Conservation (phyloP, 1,140 invertebrate genomes). For the Drosophila novamexicana region DNA sequence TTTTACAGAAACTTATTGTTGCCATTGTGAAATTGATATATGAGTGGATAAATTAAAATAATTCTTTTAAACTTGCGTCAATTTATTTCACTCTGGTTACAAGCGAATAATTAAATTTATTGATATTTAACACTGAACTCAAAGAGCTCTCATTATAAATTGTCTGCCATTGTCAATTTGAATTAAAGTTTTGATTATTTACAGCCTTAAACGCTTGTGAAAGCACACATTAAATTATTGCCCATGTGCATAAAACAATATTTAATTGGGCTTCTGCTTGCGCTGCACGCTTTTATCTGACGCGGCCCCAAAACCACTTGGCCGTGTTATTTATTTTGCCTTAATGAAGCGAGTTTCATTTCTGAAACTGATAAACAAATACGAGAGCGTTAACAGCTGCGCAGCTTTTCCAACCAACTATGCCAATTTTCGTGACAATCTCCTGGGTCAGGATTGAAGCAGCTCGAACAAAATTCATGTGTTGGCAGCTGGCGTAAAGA, state of each 20-base stretch:
- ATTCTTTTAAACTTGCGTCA: not conserved
- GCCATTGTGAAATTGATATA: too few relatives aligned
- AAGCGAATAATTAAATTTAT: slow-evolving; percentile 4
- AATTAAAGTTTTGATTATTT: slow-evolving; percentile 51
- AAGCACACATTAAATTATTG: slow-evolving; percentile 39
- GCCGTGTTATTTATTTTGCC: slow-evolving; percentile 77
- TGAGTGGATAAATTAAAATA: too few relatives aligned
- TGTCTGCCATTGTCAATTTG: slow-evolving; percentile 39
- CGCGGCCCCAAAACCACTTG: slow-evolving; percentile 64
- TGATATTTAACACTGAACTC: slow-evolving; percentile 20
- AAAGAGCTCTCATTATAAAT: slow-evolving; percentile 36
- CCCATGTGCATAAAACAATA: slow-evolving; percentile 37
- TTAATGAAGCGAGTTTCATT: slow-evolving; percentile 63
- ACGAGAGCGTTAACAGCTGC: slow-evolving; percentile 71
- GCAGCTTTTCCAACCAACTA: slow-evolving; percentile 11
- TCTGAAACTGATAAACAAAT: slow-evolving; percentile 73
- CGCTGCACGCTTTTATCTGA: slow-evolving; percentile 49
- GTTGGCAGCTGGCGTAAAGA: slow-evolving; percentile 15
- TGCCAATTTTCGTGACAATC: slow-evolving; percentile 25
- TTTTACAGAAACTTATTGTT: not conserved
- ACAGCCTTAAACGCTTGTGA: slow-evolving; percentile 33
- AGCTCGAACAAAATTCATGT: slow-evolving; percentile 18
- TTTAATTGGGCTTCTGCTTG: slow-evolving; percentile 29
- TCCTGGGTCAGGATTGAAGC: slow-evolving; percentile 4
- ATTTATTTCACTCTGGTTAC: not conserved